Base-by-base conservation (phyloP, 2,797 vertebrate species). In the Poecile montanus region DNA sequence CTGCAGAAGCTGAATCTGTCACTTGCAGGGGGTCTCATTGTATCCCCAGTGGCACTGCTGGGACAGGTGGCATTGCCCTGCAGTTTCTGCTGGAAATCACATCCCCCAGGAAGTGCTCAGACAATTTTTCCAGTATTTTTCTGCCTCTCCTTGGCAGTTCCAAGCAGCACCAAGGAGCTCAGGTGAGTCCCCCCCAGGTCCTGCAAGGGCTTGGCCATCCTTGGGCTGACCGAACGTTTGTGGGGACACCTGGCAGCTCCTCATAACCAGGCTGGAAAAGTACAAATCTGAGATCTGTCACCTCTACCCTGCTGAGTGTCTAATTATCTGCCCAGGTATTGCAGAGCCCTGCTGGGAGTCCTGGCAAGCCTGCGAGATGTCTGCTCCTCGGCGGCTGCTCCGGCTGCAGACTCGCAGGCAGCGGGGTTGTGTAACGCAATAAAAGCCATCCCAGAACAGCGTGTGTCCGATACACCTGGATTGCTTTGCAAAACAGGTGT, bases 401-500 rank as follows among this genome's bases (percentile, higher is more conserved):
- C 2, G 20, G 65, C 73, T 58, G 83, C 44, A 73, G 72, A 12
- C 73, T 92, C 22, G 4, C 57, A 32, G 1, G 1, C 23, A 54
- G 66, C 1, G 0, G 71, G 53, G 7, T 95, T 96, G 93, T 90
- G 95, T 4, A 95, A 96, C 0, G 0, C 20, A 10, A 8, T 21
- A 34, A 60, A 56, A 84, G 63, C 5, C 0, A 75, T 60, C 93
- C 88, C 62, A 85, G 77, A 70, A 6, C 80, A 50, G 86, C 9
- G 1, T 63, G 61, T 17, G 91, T 70, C 83, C 48, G 0, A 30
- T 79, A 27, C 83, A 85, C 85, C 90, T 38, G 83, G 62, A 10
- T 2, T 27, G 95, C 18, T 95, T 95, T 95, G 95, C 96, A 91
- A 91, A 91, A 93, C 88, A 91, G 93, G 91, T 34, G 88, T 94